Base-by-base conservation (phyloP, 2,113 vertebrate genomes). In the Myrmophylax atrothorax region DNA sequence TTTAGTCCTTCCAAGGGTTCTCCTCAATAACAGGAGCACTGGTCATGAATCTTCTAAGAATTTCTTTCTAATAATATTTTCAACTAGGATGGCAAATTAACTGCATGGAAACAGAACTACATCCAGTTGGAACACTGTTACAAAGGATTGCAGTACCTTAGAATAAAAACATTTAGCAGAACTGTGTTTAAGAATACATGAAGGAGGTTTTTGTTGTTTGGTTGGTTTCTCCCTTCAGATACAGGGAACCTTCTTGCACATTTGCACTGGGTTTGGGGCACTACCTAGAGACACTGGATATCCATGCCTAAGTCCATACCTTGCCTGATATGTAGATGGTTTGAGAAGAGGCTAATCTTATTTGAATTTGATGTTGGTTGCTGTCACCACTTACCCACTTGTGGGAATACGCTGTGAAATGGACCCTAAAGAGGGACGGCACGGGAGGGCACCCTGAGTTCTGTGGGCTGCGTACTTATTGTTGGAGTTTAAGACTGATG, bases 41-140 rank as follows among this genome's bases (percentile, higher is more conserved):
- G 76, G 19, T 67, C 31, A 62, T 23, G 29, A 83, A 6, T 38
- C 50, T 82, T 79, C 33, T 24, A 53, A 85, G 40, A 68, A 87
- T 79, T 67, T 72, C 4, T 83, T 69, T 86, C 67, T 73, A 69
- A 76, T 29, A 49, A 90, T 50, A 42, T 93, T 92, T 92, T 90
- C 50, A 74, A 26, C 33, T 33, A 26, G 55, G 9, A n/a, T 53
- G 63, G 17, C 10, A 76, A 37, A 31, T 33, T 49, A 69, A 80
- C 0, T 0, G 7, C 22, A 35, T 58, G 23, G 35, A 73, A 83
- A 74, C 5, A 67, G 40, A 37, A 77, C 25, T 67, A n/a, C 20
- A 70, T n/a, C 19, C 50, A 87, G 6, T 16, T 87, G 35, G 29
- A 59, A 62, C 47, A 38, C 19, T 44, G 12, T n/a, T 76, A 38